Conservation (phyloP, 2,113 vertebrate genomes). For the Pungitius pungitius region DNA sequence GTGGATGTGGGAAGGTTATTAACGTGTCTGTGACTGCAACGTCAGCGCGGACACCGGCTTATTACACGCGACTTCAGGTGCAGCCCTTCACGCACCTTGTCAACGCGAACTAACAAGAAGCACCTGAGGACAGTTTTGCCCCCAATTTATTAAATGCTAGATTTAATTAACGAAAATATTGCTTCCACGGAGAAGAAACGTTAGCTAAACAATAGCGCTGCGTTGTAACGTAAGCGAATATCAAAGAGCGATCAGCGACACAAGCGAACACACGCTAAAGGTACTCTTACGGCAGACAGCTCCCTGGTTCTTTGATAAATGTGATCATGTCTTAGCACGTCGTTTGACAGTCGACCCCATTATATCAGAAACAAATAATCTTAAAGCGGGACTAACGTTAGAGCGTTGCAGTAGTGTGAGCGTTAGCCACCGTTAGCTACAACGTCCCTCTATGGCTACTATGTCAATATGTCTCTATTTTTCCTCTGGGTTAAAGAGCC, state of each 20-base stretch:
- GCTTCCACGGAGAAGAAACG: not conserved
- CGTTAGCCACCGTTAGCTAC: conserved; percentile 39
- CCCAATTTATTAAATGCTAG: too few species aligned
- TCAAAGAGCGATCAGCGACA: conserved; percentile 20
- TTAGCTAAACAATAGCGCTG: conserved; percentile 1
- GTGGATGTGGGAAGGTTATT: not conserved
- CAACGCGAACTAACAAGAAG: too few species aligned
- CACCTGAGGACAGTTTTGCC: fast-evolving
- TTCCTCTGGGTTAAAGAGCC: not conserved
- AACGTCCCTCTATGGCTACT: not conserved
- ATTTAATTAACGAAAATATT: not conserved
- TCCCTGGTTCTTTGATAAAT: too few species aligned
- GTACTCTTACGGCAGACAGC: not conserved
- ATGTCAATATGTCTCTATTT: not conserved
- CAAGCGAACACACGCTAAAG: not conserved
- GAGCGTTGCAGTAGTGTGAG: not conserved
- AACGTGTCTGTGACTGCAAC: not conserved
- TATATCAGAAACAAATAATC: not conserved
- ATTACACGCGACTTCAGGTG: not conserved
- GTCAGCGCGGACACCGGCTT: not conserved
- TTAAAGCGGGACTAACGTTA: not conserved
- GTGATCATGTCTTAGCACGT: not conserved
- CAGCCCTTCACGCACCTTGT: not conserved
- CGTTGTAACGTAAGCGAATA: conserved; percentile 2
- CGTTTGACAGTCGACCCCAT: not conserved